These are phyloP conservation scores for Myotis yumanensis DNA, from an alignment of 2,113 vertebrate species.

Conservation along the genomic window DNA sequence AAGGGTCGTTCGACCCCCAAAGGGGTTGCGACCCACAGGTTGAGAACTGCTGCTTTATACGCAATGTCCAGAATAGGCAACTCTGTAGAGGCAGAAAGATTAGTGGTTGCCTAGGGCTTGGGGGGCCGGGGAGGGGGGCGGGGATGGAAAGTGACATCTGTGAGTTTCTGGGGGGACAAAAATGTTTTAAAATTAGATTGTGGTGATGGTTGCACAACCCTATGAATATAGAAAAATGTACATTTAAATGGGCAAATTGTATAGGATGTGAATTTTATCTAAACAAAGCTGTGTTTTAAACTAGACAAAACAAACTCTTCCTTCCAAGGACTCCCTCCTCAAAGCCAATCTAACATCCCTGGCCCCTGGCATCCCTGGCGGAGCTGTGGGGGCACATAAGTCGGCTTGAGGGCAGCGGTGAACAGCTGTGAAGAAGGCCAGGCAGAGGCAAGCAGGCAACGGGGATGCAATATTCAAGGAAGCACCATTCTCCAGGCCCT, in stretches of 20 bases:
- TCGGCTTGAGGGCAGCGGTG: accelerated
- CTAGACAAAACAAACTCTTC: not conserved
- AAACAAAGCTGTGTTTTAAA: not conserved
- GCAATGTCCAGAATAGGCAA: not conserved
- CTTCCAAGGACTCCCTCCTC: not conserved
- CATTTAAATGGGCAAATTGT: not conserved
- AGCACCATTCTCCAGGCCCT: not conserved
- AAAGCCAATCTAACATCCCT: not conserved
- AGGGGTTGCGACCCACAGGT: too few relatives aligned
- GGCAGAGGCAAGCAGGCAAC: too few relatives aligned
- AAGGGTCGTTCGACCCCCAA: too few relatives aligned
- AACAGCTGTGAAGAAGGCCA: not conserved
- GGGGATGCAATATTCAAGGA: accelerated
- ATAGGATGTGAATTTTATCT: not conserved
- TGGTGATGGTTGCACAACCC: not conserved
- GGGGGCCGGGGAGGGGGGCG: accelerated
- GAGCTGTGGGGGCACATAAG: accelerated
- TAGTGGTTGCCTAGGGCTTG: not conserved
- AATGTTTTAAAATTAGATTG: slow-evolving; percentile 9
- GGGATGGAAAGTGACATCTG: not conserved
- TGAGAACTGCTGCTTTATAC: not conserved
- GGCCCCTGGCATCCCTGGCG: not conserved
- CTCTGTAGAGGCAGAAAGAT: not conserved
- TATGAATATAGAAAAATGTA: not conserved
- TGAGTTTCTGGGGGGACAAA: not conserved